phyloP scores from a whole-genome alignment of 2,113 vertebrate species.

The Castor canadensis region DNA sequence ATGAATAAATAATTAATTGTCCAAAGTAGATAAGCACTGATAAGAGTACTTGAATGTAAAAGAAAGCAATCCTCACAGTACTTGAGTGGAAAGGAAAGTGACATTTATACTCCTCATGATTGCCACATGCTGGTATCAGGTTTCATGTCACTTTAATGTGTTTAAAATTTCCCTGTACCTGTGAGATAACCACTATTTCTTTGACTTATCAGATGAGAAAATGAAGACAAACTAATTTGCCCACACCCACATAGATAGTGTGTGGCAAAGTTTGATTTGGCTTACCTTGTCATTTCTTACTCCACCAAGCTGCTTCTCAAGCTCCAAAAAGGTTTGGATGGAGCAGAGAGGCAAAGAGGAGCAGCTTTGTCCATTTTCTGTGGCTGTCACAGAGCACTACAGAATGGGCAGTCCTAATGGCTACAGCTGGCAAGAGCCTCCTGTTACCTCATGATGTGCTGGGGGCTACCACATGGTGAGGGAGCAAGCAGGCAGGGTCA shows the following conservation, averaged over 20 bases:
- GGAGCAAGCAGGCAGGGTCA: neutral
- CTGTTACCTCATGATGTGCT: neutral
- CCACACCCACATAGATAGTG: neutral
- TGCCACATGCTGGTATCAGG: rapidly evolving
- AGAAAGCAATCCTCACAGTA: too few species aligned
- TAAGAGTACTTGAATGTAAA: neutral
- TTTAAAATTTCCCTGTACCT: neutral
- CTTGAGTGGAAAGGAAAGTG: neutral
- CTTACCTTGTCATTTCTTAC: neutral
- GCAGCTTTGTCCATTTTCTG: neutral
- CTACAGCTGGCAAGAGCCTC: neutral
- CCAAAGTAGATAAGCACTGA: neutral
- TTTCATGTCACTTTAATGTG: neutral
- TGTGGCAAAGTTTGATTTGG: neutral
- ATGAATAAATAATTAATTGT: neutral
- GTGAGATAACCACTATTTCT: neutral
- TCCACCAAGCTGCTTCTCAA: neutral
- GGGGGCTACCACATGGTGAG: neutral
- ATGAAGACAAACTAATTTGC: neutral
- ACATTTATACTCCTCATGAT: rapidly evolving
- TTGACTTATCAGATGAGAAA: neutral
- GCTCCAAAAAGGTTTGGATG: neutral
- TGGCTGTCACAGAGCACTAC: neutral
- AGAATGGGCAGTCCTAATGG: neutral
- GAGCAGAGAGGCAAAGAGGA: neutral